A percentile compares a stretch with the other conserved stretches of the same genome.
Evolutionary conservation across 2,113 vertebrate genomes (phyloP).

Genomic region (Montifringilla adamsi): DNA sequence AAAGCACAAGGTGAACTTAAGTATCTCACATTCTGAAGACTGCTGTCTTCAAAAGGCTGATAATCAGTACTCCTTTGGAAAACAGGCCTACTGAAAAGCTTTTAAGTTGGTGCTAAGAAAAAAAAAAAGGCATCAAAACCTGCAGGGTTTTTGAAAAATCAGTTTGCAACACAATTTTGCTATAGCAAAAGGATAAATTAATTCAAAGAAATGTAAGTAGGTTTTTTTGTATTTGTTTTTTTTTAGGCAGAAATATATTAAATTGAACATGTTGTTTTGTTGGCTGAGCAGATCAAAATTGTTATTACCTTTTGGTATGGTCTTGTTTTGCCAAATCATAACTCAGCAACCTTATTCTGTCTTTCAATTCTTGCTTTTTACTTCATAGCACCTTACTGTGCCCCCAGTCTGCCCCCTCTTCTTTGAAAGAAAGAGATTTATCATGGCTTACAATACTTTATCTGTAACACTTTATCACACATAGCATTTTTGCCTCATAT

Average conservation of each 20-base stretch:
- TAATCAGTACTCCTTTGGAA: background rate
- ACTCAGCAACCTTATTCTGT: background rate
- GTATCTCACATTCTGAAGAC: background rate
- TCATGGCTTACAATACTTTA: background rate
- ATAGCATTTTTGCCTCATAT: conserved; percentile 8
- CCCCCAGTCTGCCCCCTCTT: background rate
- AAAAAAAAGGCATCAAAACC: background rate
- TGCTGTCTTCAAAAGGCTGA: background rate
- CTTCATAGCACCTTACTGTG: background rate
- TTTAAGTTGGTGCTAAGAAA: background rate
- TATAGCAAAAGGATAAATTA: background rate
- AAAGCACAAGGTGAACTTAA: background rate
- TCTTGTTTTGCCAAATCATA: background rate
- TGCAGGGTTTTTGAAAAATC: background rate
- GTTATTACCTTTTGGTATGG: background rate
- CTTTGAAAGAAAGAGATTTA: conserved; percentile 29
- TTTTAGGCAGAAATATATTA: background rate
- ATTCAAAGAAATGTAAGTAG: background rate
- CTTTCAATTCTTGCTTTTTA: background rate
- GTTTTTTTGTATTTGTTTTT: background rate
- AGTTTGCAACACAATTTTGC: background rate
- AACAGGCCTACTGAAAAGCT: background rate
- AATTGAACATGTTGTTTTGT: background rate
- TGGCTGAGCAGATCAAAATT: background rate
- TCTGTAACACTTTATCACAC: conserved; percentile 6